Conservation (phyloP, 1,140 invertebrate genomes). For the Cotesia typhae region DNA sequence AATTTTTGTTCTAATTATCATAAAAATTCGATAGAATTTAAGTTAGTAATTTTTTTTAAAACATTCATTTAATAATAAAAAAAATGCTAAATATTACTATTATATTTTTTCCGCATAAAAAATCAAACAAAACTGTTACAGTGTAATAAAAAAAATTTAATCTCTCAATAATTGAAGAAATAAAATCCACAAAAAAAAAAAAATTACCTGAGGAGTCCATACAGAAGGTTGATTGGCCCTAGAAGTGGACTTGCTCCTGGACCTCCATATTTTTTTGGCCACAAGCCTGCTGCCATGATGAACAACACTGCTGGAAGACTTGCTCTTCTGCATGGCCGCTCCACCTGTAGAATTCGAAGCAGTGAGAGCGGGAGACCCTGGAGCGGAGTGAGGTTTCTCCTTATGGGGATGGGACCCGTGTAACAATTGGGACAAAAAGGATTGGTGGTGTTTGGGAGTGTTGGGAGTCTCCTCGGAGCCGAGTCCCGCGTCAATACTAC, state of each 20-base stretch:
- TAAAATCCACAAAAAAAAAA: slow-evolving; percentile 8
- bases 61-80: too few relatives aligned
- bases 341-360: slow-evolving; percentile 65
- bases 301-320: slow-evolving; percentile 85
- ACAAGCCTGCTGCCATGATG: slow-evolving; percentile 77
- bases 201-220: slow-evolving; percentile 84
- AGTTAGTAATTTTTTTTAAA: too few relatives aligned
- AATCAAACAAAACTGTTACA: too few relatives aligned
- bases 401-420: slow-evolving; percentile 69
- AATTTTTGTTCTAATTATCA: too few relatives aligned
- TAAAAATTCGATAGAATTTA: too few relatives aligned
- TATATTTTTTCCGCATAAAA: too few relatives aligned
- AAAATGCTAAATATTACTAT: too few relatives aligned
- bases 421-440: slow-evolving; percentile 73
- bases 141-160: slow-evolving; percentile 1
- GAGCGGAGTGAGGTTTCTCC: slow-evolving; percentile 63
- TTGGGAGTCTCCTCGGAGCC: slow-evolving; percentile 61
- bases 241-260: slow-evolving; percentile 81
- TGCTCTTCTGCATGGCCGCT: slow-evolving; percentile 85
- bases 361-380: slow-evolving; percentile 64
- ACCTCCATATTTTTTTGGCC: slow-evolving; percentile 83
- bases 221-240: slow-evolving; percentile 67
- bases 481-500: slow-evolving; percentile 67
- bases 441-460: slow-evolving; percentile 70
- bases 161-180: slow-evolving; percentile 15